Conservation (phyloP, 2,113 vertebrate genomes). For the Phycodurus eques region DNA sequence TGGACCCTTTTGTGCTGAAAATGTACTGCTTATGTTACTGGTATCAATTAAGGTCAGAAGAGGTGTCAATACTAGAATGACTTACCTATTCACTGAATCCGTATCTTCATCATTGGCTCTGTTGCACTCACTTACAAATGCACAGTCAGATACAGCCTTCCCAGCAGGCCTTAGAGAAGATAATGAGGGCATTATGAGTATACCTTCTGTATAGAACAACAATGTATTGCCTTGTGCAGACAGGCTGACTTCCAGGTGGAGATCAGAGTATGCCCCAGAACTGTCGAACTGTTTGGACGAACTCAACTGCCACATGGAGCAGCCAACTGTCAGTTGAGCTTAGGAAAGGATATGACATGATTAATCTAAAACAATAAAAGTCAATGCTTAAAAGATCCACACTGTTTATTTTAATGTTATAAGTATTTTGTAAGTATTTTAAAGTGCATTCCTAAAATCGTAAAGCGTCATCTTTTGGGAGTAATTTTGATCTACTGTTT, state of each 20-base stretch:
- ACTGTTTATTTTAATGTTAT: not conserved
- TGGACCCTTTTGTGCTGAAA: not conserved
- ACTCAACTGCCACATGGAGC: not conserved
- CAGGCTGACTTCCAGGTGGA: constrained; percentile 18
- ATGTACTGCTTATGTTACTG: not conserved
- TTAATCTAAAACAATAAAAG: not conserved
- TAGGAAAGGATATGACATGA: no score
- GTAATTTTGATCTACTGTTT: constrained; percentile 32
- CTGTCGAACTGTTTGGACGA: not conserved
- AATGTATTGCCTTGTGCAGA: constrained; percentile 26
- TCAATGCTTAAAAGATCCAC: not conserved
- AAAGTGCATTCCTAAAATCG: not conserved
- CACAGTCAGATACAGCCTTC: constrained; percentile 17
- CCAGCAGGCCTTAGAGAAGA: constrained; percentile 42
- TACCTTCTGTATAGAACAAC: constrained; percentile 31
- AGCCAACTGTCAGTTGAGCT: constrained; percentile 15
- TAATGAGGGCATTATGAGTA: constrained; percentile 39
- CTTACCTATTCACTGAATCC: constrained; percentile 8
- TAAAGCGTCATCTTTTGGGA: not conserved
- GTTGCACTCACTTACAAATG: not conserved
- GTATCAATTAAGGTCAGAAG: constrained; percentile 19
- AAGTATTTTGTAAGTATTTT: not conserved
- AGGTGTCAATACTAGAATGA: constrained; percentile 40
- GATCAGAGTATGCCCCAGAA: constrained; percentile 4
- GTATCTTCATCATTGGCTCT: not conserved